Percentiles rank a stretch among this genome's conserved stretches.
These are phyloP conservation scores for Drosophila teissieri DNA, from an alignment of 1,140 invertebrate genomes.

Conservation along the genomic window DNA sequence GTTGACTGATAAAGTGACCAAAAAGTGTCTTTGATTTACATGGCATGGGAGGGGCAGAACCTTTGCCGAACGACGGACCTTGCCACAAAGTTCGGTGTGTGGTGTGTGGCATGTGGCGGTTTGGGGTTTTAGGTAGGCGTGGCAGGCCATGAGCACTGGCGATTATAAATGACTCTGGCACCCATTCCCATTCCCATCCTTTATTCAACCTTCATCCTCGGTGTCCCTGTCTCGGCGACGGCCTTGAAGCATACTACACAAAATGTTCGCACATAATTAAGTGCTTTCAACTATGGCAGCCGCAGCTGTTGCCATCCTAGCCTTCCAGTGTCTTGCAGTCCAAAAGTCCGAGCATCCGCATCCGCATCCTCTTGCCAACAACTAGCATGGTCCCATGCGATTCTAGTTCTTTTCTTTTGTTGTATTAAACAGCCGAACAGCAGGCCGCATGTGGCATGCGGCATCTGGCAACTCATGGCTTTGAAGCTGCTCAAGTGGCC, in stretches of 20 bases:
- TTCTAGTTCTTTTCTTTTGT: slow-evolving; percentile 8
- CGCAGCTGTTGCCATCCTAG: slow-evolving; percentile 30
- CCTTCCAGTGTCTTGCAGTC: slow-evolving; percentile 1
- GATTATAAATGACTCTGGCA: slow-evolving; percentile 47
- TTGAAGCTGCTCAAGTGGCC: slow-evolving; percentile 7
- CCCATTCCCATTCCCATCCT: too few species aligned
- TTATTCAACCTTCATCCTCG: too few species aligned
- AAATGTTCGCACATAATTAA: slow-evolving; percentile 65
- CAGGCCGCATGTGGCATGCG: slow-evolving; percentile 9
- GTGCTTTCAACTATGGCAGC: slow-evolving; percentile 37
- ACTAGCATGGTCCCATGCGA: not conserved
- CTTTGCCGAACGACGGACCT: slow-evolving; percentile 8
- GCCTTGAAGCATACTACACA: slow-evolving; percentile 25
- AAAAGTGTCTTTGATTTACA: slow-evolving; percentile 52
- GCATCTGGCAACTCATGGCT: slow-evolving; percentile 16
- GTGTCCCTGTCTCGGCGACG: slow-evolving; percentile 1
- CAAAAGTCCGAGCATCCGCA: slow-evolving; percentile 9
- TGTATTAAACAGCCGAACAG: slow-evolving; percentile 25
- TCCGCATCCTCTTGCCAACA: not conserved
- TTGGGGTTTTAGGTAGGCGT: slow-evolving; percentile 6
- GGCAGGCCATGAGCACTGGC: slow-evolving; percentile 21
- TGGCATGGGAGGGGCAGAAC: not conserved
- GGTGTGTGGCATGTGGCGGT: not conserved
- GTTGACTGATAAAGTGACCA: slow-evolving; percentile 30
- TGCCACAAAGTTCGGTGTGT: not conserved